phyloP scores from a whole-genome alignment of 1,140 invertebrate species.

The Thereuonema tuberculata region DNA sequence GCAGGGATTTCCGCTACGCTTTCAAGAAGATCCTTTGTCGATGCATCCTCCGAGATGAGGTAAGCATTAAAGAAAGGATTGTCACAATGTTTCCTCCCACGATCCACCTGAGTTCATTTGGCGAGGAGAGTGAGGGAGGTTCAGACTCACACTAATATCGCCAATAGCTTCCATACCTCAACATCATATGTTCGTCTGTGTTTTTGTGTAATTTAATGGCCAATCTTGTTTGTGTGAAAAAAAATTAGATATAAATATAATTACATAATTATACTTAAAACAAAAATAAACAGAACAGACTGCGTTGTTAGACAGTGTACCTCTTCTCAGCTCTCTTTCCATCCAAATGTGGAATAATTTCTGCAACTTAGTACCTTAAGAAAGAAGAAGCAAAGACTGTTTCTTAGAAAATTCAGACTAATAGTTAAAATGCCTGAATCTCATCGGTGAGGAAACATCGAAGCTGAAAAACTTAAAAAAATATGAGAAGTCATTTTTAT shows the following conservation, averaged over 20 bases:
- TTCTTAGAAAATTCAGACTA: too few relatives aligned
- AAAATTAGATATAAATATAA: background rate
- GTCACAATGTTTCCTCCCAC: conserved; percentile 11
- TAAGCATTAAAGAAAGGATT: conserved; percentile 17
- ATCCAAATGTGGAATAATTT: too few relatives aligned
- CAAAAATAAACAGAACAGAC: too few relatives aligned
- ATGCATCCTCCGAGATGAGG: conserved; percentile 34
- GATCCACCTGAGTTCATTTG: background rate
- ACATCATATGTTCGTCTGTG: background rate
- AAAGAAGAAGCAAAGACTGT: too few relatives aligned
- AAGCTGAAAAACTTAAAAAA: too few relatives aligned
- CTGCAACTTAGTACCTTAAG: too few relatives aligned
- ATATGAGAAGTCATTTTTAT: too few relatives aligned
- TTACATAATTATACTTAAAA: too few relatives aligned
- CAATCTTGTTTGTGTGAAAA: background rate
- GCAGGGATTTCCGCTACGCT: conserved; percentile 78
- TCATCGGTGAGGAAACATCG: too few relatives aligned
- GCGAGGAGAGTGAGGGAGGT: conserved; percentile 1
- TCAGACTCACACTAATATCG: conserved; percentile 7
- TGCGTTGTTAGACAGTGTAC: too few relatives aligned
- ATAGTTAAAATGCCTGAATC: too few relatives aligned
- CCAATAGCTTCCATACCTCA: background rate
- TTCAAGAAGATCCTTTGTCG: conserved; percentile 82
- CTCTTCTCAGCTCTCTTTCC: too few relatives aligned
- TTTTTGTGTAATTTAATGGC: background rate